Percentiles rank a stretch among this genome's conserved stretches.
These are phyloP conservation scores for Petrolisthes manimaculis DNA, from an alignment of 2,888 invertebrate species.

Conservation along the genomic window DNA sequence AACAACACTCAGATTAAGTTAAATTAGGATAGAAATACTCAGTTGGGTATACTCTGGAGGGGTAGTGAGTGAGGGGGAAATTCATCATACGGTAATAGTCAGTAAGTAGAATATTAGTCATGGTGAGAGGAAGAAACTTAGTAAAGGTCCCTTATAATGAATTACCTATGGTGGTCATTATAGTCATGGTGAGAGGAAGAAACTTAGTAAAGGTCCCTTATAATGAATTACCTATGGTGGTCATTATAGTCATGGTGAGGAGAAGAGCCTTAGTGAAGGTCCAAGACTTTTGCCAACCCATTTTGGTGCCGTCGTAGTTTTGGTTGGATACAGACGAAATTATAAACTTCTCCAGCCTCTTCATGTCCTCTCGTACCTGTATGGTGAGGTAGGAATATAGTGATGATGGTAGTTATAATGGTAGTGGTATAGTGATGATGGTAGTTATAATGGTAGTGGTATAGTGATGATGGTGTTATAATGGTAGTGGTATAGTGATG, in stretches of 20 bases:
- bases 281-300: constrained; percentile 67
- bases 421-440: background rate
- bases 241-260: constrained; percentile 68
- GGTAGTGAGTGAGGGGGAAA: background rate
- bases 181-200: background rate
- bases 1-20: background rate
- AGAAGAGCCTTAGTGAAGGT: constrained; percentile 68
- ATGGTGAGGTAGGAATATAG: too few relatives aligned
- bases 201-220: background rate
- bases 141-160: background rate
- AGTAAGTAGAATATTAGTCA: background rate
- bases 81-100: background rate
- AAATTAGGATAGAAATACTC: background rate
- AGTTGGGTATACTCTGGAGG: background rate
- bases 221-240: constrained; percentile 67
- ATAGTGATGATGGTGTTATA: background rate
- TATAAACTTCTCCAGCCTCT: constrained; percentile 66
- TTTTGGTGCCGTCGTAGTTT: constrained; percentile 67
- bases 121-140: background rate
- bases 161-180: constrained; percentile 68
- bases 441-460: too few relatives aligned
- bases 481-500: background rate
- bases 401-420: background rate
- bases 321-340: constrained; percentile 65
- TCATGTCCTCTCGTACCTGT: constrained; percentile 60